phyloP scores from a whole-genome alignment of 2,888 invertebrate genomes.

The Melitaea athalia region DNA sequence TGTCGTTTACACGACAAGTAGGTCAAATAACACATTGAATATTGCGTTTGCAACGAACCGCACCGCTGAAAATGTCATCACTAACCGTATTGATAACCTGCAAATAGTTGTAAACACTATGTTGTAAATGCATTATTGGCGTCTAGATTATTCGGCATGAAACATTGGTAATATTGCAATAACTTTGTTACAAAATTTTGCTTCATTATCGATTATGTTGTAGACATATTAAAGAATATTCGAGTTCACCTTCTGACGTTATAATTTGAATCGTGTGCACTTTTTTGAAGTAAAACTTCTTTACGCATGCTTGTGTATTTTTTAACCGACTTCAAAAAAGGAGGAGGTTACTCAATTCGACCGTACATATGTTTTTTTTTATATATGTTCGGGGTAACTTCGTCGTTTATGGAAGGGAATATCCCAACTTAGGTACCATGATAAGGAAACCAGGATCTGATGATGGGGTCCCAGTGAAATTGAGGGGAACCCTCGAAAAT shows the following conservation, averaged over 20 bases:
- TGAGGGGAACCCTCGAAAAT: too few species aligned
- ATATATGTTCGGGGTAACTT: too few species aligned
- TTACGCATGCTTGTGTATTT: too few species aligned
- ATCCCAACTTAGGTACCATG: too few species aligned
- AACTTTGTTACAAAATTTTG: background rate
- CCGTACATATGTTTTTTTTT: too few species aligned
- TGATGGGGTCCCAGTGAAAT: too few species aligned
- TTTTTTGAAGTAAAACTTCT: too few species aligned
- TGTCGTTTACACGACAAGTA: constrained; percentile 17
- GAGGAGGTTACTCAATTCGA: too few species aligned
- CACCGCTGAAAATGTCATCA: constrained; percentile 17
- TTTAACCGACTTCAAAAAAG: too few species aligned
- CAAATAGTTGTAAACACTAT: background rate
- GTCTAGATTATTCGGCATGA: background rate
- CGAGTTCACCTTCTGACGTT: background rate
- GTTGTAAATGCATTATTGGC: background rate
- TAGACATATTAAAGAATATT: background rate
- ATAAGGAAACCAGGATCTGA: too few species aligned
- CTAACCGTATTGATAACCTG: constrained; percentile 12
- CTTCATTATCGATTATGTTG: background rate
- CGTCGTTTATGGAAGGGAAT: too few species aligned
- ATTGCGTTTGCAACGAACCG: constrained; percentile 14
- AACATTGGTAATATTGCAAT: background rate
- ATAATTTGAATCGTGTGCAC: too few species aligned
- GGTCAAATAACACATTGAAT: constrained; percentile 19